Percentiles rank a stretch among this genome's conserved stretches.
Evolutionary conservation across 2,888 invertebrate genomes (phyloP).

Genomic region (Abrostola tripartita): DNA sequence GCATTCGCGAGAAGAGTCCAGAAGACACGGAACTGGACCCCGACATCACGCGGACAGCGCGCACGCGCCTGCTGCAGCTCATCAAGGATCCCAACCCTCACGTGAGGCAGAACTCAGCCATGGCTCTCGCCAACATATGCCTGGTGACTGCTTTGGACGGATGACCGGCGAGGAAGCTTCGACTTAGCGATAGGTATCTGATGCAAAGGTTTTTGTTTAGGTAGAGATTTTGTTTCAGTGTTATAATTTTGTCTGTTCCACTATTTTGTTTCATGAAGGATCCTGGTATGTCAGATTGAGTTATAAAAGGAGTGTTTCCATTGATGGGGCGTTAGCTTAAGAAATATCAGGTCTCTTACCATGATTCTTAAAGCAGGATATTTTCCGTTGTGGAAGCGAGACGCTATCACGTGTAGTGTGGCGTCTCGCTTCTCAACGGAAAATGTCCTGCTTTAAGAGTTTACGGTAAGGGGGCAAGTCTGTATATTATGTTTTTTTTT

Average conservation of each 20-base stretch:
- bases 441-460: too few relatives aligned
- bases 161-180: slow-evolving; percentile 45
- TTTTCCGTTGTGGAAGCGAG: too few relatives aligned
- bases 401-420: too few relatives aligned
- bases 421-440: too few relatives aligned
- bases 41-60: slow-evolving; percentile 73
- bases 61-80: slow-evolving; percentile 86
- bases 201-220: slow-evolving; percentile 33
- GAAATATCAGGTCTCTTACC: too few relatives aligned
- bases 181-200: slow-evolving; percentile 12
- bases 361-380: too few relatives aligned
- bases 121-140: slow-evolving; percentile 86
- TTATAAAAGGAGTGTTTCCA: too few relatives aligned
- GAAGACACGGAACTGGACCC: slow-evolving; percentile 73
- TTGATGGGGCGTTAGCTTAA: too few relatives aligned
- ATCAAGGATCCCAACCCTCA: slow-evolving; percentile 86
- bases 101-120: slow-evolving; percentile 88
- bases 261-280: too few relatives aligned
- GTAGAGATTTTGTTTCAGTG: background rate
- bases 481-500: background rate
- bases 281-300: too few relatives aligned
- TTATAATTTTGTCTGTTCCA: too few relatives aligned
- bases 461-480: too few relatives aligned
- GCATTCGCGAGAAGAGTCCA: slow-evolving; percentile 69
- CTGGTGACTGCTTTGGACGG: slow-evolving; percentile 63